Evolutionary conservation across 1,140 invertebrate species (phyloP).

Genomic region (Aplysia californica): DNA sequence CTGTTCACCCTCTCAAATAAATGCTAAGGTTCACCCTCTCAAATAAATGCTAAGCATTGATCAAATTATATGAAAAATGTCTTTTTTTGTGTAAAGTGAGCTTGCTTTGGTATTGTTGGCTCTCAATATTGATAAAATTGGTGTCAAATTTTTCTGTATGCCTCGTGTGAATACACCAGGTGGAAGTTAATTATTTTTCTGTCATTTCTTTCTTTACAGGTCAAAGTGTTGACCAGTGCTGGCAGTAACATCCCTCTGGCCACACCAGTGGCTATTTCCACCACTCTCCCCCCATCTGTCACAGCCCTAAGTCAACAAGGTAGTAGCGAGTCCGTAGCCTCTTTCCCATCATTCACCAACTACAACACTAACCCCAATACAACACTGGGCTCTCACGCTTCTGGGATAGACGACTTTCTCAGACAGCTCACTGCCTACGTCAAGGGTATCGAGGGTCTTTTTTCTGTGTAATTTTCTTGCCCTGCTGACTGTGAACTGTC

Average conservation of each 20-base stretch:
- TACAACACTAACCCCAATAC: slow-evolving; percentile 24
- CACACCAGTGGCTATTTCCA: slow-evolving; percentile 75
- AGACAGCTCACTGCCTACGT: slow-evolving; percentile 43
- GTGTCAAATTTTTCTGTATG: not conserved
- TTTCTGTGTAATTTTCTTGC: slow-evolving; percentile 31
- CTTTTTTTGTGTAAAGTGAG: not conserved
- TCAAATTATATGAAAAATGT: not conserved
- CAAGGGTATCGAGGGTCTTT: slow-evolving; percentile 41
- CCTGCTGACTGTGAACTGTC: slow-evolving; percentile 21
- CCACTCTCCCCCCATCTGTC: slow-evolving; percentile 74
- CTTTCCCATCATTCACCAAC: slow-evolving; percentile 38
- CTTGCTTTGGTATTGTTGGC: too few relatives aligned
- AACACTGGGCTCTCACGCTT: slow-evolving; percentile 17
- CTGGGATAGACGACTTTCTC: slow-evolving; percentile 42
- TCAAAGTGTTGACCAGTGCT: slow-evolving; percentile 75
- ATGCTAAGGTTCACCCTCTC: not conserved
- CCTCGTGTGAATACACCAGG: too few relatives aligned
- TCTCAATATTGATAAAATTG: not conserved
- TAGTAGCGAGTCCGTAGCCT: slow-evolving; percentile 44
- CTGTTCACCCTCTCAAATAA: not conserved
- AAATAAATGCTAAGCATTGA: not conserved
- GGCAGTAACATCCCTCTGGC: slow-evolving; percentile 63
- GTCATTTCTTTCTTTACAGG: too few relatives aligned
- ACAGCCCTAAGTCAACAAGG: slow-evolving; percentile 66
- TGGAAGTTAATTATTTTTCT: not conserved